Evolutionary conservation across 2,888 invertebrate genomes (phyloP).

Genomic region (Eurytoma californica): DNA sequence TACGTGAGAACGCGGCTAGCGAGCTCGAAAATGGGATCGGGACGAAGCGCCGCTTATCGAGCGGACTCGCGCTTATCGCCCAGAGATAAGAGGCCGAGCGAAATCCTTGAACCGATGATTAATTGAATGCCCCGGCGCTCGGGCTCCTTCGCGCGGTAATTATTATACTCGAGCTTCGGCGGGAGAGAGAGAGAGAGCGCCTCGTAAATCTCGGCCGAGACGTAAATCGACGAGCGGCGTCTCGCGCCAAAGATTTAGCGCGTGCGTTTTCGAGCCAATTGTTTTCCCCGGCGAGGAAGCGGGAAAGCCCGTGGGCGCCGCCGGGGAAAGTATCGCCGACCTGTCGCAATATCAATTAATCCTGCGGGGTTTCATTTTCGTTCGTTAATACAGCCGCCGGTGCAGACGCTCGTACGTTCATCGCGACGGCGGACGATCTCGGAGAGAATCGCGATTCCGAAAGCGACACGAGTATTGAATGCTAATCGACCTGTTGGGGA

Average conservation of each 20-base stretch:
- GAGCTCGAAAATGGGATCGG: constrained; percentile 54
- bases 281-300: neutral
- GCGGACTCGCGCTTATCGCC: constrained; percentile 43
- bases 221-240: constrained; percentile 53
- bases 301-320: neutral
- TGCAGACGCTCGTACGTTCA: no score
- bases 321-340: neutral
- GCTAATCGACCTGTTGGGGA: constrained; percentile 2
- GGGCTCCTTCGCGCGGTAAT: constrained; percentile 14
- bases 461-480: neutral
- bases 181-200: constrained; percentile 2
- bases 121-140: constrained; percentile 56
- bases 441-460: no score
- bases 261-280: constrained; percentile 3
- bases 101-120: constrained; percentile 59
- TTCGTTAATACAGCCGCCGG: no score
- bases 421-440: no score
- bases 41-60: constrained; percentile 59
- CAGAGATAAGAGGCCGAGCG: constrained; percentile 35
- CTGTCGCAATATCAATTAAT: neutral
- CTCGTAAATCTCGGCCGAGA: constrained; percentile 53
- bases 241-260: constrained; percentile 51
- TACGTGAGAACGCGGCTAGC: constrained; percentile 39
- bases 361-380: no score
- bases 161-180: constrained; percentile 15